Percentiles rank a stretch among this genome's conserved stretches.
phyloP scores from a whole-genome alignment of 1,140 invertebrate genomes.

The Drosophila bipectinata region DNA sequence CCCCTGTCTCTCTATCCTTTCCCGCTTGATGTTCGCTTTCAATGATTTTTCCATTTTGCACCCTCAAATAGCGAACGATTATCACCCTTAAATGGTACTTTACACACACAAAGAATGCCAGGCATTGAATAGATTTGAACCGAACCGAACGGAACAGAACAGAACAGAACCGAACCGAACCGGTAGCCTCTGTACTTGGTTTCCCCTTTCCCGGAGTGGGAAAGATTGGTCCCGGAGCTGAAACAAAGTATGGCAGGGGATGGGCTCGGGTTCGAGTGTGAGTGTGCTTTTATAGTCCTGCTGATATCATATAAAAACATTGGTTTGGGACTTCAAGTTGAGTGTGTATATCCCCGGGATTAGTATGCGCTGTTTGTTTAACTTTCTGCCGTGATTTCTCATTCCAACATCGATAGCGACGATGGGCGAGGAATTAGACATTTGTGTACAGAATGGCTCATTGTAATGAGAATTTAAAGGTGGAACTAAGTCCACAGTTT shows the following conservation, averaged over 20 bases:
- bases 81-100: slow-evolving; percentile 84
- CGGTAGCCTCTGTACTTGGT: slow-evolving; percentile 23
- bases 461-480: slow-evolving; percentile 39
- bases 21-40: slow-evolving; percentile 62
- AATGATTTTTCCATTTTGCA: slow-evolving; percentile 82
- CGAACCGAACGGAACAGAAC: not conserved
- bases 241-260: slow-evolving; percentile 38
- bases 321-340: slow-evolving; percentile 39
- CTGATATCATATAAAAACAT: slow-evolving; percentile 56
- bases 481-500: not conserved
- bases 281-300: slow-evolving; percentile 56
- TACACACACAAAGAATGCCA: slow-evolving; percentile 80
- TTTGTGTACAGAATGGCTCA: slow-evolving; percentile 24
- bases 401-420: slow-evolving; percentile 15
- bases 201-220: slow-evolving; percentile 40
- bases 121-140: slow-evolving; percentile 79
- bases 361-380: slow-evolving; percentile 73
- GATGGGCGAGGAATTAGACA: slow-evolving; percentile 37
- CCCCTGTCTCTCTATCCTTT: slow-evolving; percentile 2
- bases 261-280: not conserved
- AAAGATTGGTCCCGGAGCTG: slow-evolving; percentile 40
- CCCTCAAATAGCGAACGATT: slow-evolving; percentile 82
- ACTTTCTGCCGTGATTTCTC: slow-evolving; percentile 56
- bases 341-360: slow-evolving; percentile 60
- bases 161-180: slow-evolving; percentile 66